Conservation (phyloP, 2,888 invertebrate species). For the Drosophila aldrichi region DNA sequence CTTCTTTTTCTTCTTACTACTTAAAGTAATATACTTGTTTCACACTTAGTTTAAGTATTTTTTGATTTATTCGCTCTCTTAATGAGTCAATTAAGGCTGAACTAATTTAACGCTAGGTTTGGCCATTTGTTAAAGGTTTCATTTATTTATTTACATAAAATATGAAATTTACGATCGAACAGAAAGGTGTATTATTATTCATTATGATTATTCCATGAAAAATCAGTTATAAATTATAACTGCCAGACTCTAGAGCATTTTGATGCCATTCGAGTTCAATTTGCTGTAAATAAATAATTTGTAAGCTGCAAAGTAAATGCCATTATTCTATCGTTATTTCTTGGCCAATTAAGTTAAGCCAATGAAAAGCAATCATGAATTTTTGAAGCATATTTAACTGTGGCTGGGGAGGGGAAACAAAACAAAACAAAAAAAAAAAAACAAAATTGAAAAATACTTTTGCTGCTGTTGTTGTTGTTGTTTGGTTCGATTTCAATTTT, state of each 20-base stretch:
- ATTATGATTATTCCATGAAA: neutral
- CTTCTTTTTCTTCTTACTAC: neutral
- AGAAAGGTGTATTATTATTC: neutral
- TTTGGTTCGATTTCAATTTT: slow-evolving; percentile 28
- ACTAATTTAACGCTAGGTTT: slow-evolving; percentile 5
- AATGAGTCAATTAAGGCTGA: slow-evolving; percentile 2
- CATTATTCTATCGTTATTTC: neutral
- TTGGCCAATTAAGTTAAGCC: slow-evolving; percentile 3
- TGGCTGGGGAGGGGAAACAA: no score
- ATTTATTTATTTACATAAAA: slow-evolving; percentile 1
- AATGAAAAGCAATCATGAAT: neutral
- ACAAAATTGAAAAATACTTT: neutral
- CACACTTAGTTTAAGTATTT: slow-evolving; percentile 16
- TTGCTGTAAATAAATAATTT: slow-evolving; percentile 5
- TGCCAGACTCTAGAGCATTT: neutral
- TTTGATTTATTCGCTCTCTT: slow-evolving; percentile 9
- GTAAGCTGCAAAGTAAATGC: slow-evolving; percentile 1
- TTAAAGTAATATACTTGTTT: neutral
- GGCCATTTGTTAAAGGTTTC: neutral
- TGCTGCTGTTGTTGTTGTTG: neutral
- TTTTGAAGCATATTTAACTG: neutral
- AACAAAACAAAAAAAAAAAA: no score
- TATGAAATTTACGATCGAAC: neutral
- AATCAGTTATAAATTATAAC: neutral
- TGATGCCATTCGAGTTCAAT: neutral